Evolutionary conservation across 2,888 invertebrate genomes (phyloP).

Genomic region (Siphonodentalium dalli): DNA sequence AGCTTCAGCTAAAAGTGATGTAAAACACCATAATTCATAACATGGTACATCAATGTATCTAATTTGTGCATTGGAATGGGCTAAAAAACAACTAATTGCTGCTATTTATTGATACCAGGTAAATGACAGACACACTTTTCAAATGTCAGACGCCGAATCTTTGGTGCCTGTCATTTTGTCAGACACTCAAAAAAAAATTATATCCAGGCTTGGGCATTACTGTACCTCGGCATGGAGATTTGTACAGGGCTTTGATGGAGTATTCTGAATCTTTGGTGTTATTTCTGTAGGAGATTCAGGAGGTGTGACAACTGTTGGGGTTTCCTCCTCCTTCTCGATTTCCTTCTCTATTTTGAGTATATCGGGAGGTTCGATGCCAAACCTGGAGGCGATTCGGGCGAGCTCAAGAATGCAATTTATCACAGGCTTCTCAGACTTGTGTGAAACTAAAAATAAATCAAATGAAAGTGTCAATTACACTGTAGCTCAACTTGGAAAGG

Average conservation of each 20-base stretch:
- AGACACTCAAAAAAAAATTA: too few species aligned
- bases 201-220: too few species aligned
- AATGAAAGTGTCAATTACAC: not conserved
- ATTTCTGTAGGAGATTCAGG: constrained; percentile 12
- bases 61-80: too few species aligned
- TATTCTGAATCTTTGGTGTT: constrained; percentile 15
- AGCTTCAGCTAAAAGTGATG: too few species aligned
- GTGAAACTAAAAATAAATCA: constrained; percentile 72
- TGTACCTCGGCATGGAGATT: constrained; percentile 41
- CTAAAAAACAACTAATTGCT: too few species aligned
- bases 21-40: too few species aligned
- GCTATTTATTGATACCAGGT: too few species aligned
- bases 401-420: constrained; percentile 85
- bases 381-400: constrained; percentile 77
- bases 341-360: constrained; percentile 85
- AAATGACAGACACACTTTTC: too few species aligned
- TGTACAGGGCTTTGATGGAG: not conserved
- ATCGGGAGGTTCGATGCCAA: constrained; percentile 81
- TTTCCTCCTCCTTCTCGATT: constrained; percentile 78
- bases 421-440: constrained; percentile 84
- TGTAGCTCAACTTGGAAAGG: too few species aligned
- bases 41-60: too few species aligned
- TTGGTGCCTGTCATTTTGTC: too few species aligned
- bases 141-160: too few species aligned
- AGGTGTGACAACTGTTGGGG: constrained; percentile 15